Base-by-base conservation (phyloP, 64 coral and sea anemone genomes). In the Hydrozoanthus tunicans region DNA sequence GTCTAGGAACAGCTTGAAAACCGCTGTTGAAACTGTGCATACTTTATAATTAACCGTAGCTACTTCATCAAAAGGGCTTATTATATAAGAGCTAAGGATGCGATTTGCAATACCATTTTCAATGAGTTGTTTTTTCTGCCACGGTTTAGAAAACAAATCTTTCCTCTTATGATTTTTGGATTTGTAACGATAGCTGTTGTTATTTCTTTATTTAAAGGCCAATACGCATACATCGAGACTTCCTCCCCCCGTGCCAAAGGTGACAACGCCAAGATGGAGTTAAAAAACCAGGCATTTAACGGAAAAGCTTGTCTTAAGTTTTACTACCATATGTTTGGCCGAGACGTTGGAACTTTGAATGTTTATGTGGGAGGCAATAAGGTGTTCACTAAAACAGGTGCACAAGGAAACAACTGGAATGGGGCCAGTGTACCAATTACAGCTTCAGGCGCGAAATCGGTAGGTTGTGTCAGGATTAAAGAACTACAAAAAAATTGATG, bases 231-330 rank as follows among this genome's bases (percentile, higher is more conserved):
- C 26, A 74, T 74, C 3, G 71, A 74, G 27, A 74, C 71, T 0
- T 74, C 71, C 26, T 43, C 7, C 4, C 71, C 71, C 51, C 71
- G 71, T 27, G 2, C 0, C 9, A 24, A 9, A 5, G 7, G 13
- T 51, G 71, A 74, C 71, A 74, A 74, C 23, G 71, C 71, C 26
- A 74, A 74, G 71, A 24, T 74, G 9, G 71, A 74, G 8, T 74
- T 74, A 10, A 74, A 12, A 12, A 51, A 74, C 24, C 9, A 43
- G 5, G 13, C 6, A 51, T 74, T 74, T 32, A 74, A 43, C 26
- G 71, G 71, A 52, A 74, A 74, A 6, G 51, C 27, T 24, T 74
- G 71, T 43, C 71, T 74, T 74, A 74, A 74, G 71, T 74, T 74
- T 74, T 74, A 74, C 7, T 74, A 74, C 13, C 27, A 74, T 43